Base-by-base conservation (phyloP, 2,113 vertebrate species). In the Benitochromis conjunctus region DNA sequence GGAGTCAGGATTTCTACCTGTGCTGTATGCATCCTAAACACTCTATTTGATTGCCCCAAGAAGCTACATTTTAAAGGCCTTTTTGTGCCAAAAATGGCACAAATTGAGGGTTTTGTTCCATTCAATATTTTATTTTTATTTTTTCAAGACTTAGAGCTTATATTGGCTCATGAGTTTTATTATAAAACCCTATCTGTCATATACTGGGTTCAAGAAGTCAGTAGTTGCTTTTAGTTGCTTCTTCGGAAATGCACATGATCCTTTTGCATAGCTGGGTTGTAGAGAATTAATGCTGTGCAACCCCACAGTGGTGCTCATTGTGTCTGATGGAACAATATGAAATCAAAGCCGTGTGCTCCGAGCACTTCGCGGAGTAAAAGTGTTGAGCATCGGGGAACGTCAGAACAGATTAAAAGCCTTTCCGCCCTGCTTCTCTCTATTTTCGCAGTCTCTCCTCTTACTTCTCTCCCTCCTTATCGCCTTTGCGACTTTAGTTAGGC, bases 371-470 rank as follows among this genome's bases (percentile, higher is more conserved):
- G 71, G 76, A 80, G 89, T 86, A 79, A 91, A 93, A 86, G 87
- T 90, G 92, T 92, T 71, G 85, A 92, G 88, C 89, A 89, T 92
- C 88, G 79, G 81, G 86, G 82, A 91, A 86, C 19, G 88, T 94
- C 94, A 91, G 87, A 94, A 83, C 90, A 92, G 92, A 96, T 95
- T 91, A 93, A 89, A 94, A 91, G 82, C 80, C 80, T 85, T 74
- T 91, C 78, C 9, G 9, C 78, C 79, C 53, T 19, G 43, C 81
- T 83, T 26, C 69, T 80, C 66, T 69, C 43, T 21, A 51, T 38
- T 64, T 69, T 21, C 16, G 76, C 19, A 54, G 24, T 79, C 62
- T 89, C 79, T 78, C 77, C 26, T 34, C 66, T 38, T 71, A 38
- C 86, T 66, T 74, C 71, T 78, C 71, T 89, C 64, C 43, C 62